Conservation (phyloP, 2,888 invertebrate species). For the Drosophila picticornis region DNA sequence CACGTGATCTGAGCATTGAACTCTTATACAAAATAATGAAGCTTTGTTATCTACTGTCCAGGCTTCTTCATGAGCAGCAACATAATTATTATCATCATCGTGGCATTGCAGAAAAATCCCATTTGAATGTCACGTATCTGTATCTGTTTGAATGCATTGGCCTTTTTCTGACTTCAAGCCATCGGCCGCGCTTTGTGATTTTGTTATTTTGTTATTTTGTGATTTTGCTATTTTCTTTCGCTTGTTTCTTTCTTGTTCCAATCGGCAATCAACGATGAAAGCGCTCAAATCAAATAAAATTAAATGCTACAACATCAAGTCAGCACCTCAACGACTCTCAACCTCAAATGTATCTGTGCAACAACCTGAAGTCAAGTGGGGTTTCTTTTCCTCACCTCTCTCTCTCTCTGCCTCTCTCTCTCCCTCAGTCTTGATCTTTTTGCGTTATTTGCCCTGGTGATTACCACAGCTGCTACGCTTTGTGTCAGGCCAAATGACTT, state of each 20-base stretch:
- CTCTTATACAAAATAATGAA: slow-evolving; percentile 8
- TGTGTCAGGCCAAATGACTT: slow-evolving; percentile 34
- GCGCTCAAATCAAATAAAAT: slow-evolving; percentile 43
- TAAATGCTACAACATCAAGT: slow-evolving; percentile 23
- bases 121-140: slow-evolving; percentile 48
- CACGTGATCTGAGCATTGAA: slow-evolving; percentile 35
- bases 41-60: not conserved
- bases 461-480: slow-evolving; percentile 6
- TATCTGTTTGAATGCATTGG: slow-evolving; percentile 34
- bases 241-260: slow-evolving; percentile 20
- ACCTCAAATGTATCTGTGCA: slow-evolving; percentile 9
- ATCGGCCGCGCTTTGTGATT: slow-evolving; percentile 8
- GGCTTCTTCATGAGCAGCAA: slow-evolving; percentile 16
- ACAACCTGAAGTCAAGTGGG: slow-evolving; percentile 4
- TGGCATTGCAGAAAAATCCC: slow-evolving; percentile 18
- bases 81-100: slow-evolving; percentile 6
- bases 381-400: not conserved
- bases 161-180: slow-evolving; percentile 27
- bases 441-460: slow-evolving; percentile 15
- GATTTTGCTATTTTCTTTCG: not conserved
- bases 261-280: slow-evolving; percentile 57
- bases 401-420: not conserved
- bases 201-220: not conserved
- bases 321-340: slow-evolving; percentile 15
- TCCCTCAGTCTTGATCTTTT: not conserved